Conservation (phyloP, 1,140 invertebrate genomes). For the Trachymyrmex cornetzi region DNA sequence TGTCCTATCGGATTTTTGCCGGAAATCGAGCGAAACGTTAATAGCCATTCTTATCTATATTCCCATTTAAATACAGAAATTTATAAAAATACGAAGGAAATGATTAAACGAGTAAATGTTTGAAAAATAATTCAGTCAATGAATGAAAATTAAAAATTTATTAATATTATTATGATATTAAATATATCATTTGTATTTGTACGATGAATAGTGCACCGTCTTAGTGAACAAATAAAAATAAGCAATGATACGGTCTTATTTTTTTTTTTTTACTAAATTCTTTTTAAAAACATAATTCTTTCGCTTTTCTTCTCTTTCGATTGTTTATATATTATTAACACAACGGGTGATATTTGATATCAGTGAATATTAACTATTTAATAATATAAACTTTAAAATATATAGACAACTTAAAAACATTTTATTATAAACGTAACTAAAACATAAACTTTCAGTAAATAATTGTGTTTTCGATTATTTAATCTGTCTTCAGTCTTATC, state of each 20-base stretch:
- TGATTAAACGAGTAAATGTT: neutral
- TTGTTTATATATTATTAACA: neutral
- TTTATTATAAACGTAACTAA: neutral
- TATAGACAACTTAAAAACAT: neutral
- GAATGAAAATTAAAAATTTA: slow-evolving; percentile 31
- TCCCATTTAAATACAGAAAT: slow-evolving; percentile 4
- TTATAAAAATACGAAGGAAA: slow-evolving; percentile 7
- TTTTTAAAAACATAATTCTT: neutral
- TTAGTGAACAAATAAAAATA: neutral
- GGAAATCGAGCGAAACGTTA: slow-evolving; percentile 44
- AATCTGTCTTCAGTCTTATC: slow-evolving; percentile 53
- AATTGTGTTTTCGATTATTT: slow-evolving; percentile 30
- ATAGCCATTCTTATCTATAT: slow-evolving; percentile 13
- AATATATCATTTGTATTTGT: neutral
- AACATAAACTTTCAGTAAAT: slow-evolving; percentile 24
- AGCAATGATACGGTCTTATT: too few species aligned
- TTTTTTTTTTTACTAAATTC: too few species aligned
- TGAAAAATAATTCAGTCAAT: slow-evolving; percentile 4
- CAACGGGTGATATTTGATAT: too few species aligned
- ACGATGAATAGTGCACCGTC: neutral
- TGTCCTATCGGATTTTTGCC: slow-evolving; percentile 36
- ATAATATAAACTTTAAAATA: neutral
- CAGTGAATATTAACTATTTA: too few species aligned
- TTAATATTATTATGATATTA: neutral
- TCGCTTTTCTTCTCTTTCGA: neutral